phyloP scores from a whole-genome alignment of 1,140 invertebrate genomes.

The Pygmarrhopalites habei region DNA sequence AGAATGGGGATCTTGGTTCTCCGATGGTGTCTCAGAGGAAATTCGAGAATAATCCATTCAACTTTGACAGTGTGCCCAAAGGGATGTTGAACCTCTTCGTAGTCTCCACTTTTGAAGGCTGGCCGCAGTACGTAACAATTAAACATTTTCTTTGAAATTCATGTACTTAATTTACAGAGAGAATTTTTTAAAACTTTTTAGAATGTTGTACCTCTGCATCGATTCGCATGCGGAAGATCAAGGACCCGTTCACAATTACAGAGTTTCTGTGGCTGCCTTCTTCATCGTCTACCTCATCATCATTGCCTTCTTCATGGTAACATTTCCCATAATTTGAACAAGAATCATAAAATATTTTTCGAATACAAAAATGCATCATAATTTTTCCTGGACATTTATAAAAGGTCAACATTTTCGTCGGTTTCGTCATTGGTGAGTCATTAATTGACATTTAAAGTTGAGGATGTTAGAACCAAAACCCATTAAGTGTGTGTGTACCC shows the following conservation, averaged over 20 bases:
- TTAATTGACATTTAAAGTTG: no score
- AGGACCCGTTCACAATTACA: slow-evolving; percentile 94
- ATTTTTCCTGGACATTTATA: no score
- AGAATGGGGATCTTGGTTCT: slow-evolving; percentile 72
- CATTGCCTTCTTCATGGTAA: slow-evolving; percentile 99
- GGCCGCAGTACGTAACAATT: slow-evolving; percentile 85
- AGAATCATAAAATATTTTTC: no score
- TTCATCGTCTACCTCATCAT: slow-evolving; percentile 99
- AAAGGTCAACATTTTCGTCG: no score
- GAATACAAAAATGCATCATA: no score
- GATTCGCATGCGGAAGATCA: slow-evolving; percentile 92
- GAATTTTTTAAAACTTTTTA: no score
- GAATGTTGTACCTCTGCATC: slow-evolving; percentile 90
- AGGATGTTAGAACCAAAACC: no score
- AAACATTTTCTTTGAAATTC: no score
- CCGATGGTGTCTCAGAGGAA: slow-evolving; percentile 65
- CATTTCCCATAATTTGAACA: no score
- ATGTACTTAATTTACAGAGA: no score
- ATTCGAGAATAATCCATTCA: slow-evolving; percentile 81
- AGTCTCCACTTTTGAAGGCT: slow-evolving; percentile 98
- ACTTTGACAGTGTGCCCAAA: slow-evolving; percentile 95
- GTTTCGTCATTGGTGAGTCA: no score
- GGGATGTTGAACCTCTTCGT: slow-evolving; percentile 99
- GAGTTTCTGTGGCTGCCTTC: slow-evolving; percentile 93
- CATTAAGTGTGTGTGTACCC: no score